Conservation (phyloP, 2,888 invertebrate species). For the Rhingia campestris region DNA sequence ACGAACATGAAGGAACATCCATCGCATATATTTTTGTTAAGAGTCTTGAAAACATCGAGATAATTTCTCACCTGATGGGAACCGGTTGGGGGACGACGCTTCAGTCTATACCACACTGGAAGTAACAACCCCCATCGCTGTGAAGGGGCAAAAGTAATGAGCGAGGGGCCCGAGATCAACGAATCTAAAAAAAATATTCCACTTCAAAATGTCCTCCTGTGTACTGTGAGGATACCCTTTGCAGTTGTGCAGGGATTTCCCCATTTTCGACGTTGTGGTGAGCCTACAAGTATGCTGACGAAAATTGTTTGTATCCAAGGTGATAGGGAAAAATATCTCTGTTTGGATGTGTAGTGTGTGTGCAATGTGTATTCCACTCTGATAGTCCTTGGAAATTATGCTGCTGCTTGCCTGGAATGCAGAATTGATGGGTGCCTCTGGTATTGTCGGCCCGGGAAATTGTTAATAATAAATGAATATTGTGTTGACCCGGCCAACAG, state of each 20-base stretch:
- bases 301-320: conserved; percentile 16
- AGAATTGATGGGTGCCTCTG: conserved; percentile 41
- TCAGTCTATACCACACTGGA: neutral
- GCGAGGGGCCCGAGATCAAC: neutral
- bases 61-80: conserved; percentile 27
- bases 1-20: conserved; percentile 9
- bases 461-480: conserved; percentile 61
- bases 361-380: neutral
- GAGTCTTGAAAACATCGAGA: conserved; percentile 47
- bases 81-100: neutral
- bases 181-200: neutral
- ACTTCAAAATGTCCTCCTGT: conserved; percentile 1
- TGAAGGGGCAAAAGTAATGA: conserved; percentile 44
- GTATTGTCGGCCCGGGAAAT: conserved; percentile 28
- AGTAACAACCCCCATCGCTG: conserved; percentile 9
- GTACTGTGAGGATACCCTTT: neutral
- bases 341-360: neutral
- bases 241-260: neutral
- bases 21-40: conserved; percentile 34
- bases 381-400: neutral
- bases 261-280: neutral
- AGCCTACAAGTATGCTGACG: conserved; percentile 12
- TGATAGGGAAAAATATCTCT: neutral
- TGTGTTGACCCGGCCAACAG: neutral
- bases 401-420: conserved; percentile 16